Evolutionary conservation across 2,888 invertebrate genomes (phyloP).

Genomic region (Trachelus tabidus): DNA sequence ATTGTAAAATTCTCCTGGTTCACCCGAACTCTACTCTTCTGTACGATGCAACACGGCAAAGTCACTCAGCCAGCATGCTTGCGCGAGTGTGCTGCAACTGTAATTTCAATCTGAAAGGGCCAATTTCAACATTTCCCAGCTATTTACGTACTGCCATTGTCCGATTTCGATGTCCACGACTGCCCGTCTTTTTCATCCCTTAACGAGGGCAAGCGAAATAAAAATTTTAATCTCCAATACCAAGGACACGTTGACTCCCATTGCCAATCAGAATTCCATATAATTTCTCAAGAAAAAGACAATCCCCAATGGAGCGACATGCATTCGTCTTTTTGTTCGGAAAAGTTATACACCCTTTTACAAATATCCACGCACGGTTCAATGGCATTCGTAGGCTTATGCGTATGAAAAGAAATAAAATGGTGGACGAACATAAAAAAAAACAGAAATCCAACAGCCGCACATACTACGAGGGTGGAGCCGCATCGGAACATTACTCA

Average conservation of each 20-base stretch:
- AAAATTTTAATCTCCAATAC: slow-evolving; percentile 20
- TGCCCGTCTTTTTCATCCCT: slow-evolving; percentile 21
- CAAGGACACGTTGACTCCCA: neutral
- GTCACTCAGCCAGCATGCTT: neutral
- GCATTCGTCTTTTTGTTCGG: neutral
- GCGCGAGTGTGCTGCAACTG: slow-evolving; percentile 42
- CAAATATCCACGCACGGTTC: neutral
- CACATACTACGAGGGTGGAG: slow-evolving; percentile 37
- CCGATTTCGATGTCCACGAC: slow-evolving; percentile 27
- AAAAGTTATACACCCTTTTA: neutral
- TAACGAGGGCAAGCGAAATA: neutral
- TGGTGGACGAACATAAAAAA: neutral
- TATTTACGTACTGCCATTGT: slow-evolving; percentile 19
- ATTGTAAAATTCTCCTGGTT: neutral
- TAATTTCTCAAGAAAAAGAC: neutral
- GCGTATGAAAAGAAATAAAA: neutral
- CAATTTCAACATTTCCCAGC: slow-evolving; percentile 46
- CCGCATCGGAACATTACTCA: slow-evolving; percentile 69
- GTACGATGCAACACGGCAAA: neutral
- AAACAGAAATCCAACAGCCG: slow-evolving; percentile 28
- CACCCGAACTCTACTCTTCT: neutral
- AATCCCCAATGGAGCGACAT: neutral
- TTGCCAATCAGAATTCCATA: neutral
- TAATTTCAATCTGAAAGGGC: slow-evolving; percentile 60
- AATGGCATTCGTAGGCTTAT: neutral